Conservation (phyloP, 2,113 vertebrate genomes). For the Antechinus stuartii region DNA sequence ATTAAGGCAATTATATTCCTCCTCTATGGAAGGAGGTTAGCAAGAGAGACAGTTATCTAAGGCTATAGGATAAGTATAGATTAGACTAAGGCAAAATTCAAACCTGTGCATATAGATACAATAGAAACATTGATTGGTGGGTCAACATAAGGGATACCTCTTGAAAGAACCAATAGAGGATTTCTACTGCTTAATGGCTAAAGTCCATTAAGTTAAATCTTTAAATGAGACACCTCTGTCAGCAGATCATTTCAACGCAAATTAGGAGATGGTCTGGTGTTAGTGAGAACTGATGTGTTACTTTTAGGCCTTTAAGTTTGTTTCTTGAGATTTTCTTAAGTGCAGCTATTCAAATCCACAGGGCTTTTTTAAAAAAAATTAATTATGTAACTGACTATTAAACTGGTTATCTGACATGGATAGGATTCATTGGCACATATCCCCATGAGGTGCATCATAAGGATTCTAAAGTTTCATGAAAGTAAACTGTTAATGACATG, state of each 20-base stretch:
- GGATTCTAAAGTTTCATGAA: constrained; percentile 65
- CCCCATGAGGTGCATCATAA: not conserved
- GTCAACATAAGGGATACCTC: not conserved
- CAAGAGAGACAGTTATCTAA: constrained; percentile 19
- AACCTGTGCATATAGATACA: constrained; percentile 69
- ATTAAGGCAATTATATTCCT: constrained; percentile 80
- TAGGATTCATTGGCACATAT: constrained; percentile 59
- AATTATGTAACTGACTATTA: constrained; percentile 29
- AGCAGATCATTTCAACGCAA: not conserved
- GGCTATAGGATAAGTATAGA: not conserved
- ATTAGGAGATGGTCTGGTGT: not conserved
- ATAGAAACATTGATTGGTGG: constrained; percentile 34
- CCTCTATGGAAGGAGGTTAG: constrained; percentile 39
- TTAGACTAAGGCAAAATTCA: constrained; percentile 78
- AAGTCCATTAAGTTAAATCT: not conserved
- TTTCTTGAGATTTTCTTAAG: constrained; percentile 6
- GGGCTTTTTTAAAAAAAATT: constrained; percentile 17
- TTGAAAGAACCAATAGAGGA: constrained; percentile 44
- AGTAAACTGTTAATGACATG: constrained; percentile 51
- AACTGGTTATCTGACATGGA: not conserved
- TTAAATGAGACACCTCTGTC: not conserved
- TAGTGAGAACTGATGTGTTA: not conserved
- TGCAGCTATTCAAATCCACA: constrained; percentile 32
- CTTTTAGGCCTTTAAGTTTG: not conserved
- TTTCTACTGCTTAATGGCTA: constrained; percentile 47